Evolutionary conservation across 2,888 invertebrate species (phyloP).

Genomic region (Netelia inedita): DNA sequence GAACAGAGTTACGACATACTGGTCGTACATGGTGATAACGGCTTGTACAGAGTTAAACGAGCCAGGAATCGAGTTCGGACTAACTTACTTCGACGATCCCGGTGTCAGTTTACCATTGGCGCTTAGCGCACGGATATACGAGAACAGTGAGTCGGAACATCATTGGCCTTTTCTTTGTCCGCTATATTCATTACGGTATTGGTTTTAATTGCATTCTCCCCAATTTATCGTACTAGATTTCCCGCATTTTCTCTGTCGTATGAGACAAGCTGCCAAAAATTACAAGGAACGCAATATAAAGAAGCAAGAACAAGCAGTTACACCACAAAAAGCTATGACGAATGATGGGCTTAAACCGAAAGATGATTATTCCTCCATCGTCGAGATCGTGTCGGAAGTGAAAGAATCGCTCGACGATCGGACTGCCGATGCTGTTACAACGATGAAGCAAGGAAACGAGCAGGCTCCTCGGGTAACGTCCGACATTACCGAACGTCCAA

Average conservation of each 20-base stretch:
- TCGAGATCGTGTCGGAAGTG: slow-evolving; percentile 29
- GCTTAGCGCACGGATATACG: slow-evolving; percentile 90
- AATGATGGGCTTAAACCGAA: slow-evolving; percentile 22
- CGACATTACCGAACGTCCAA: slow-evolving; percentile 20
- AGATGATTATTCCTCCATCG: not conserved
- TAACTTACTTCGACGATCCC: slow-evolving; percentile 96
- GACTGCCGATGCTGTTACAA: not conserved
- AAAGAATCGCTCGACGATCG: slow-evolving; percentile 11
- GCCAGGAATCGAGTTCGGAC: slow-evolving; percentile 92
- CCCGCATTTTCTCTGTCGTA: slow-evolving; percentile 90
- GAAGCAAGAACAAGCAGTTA: slow-evolving; percentile 12
- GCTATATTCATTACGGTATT: not conserved
- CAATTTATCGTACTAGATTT: slow-evolving; percentile 86
- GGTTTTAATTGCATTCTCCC: slow-evolving; percentile 24
- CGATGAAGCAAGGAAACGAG: not conserved
- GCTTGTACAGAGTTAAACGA: slow-evolving; percentile 88
- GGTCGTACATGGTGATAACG: slow-evolving; percentile 95
- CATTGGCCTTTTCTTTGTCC: not conserved
- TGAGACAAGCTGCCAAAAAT: slow-evolving; percentile 89
- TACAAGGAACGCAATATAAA: slow-evolving; percentile 86
- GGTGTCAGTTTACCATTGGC: slow-evolving; percentile 91
- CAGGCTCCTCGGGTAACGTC: not conserved
- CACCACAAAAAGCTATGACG: not conserved
- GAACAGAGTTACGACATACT: slow-evolving; percentile 90
- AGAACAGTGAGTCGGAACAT: slow-evolving; percentile 82